A percentile compares a stretch with the other conserved stretches of the same genome.
Conservation (phyloP, 2,888 invertebrate species). For the Ceramica pisi region DNA sequence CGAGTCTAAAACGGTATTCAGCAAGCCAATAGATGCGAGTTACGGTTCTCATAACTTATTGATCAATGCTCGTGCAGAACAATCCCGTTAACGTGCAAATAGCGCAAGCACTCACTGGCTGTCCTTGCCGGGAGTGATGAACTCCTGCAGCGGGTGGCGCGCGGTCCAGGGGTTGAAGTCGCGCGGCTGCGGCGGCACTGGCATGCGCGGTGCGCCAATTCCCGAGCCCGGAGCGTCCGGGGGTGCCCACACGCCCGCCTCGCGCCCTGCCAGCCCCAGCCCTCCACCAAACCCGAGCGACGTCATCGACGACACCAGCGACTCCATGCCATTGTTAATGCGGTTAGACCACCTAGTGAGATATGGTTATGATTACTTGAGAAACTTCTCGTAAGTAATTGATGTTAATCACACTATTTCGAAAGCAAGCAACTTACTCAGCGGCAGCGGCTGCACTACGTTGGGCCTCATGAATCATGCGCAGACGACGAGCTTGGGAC, state of each 20-base stretch:
- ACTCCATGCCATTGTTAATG: constrained; percentile 73
- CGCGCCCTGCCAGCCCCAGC: constrained; percentile 65
- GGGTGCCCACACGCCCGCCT: constrained; percentile 78
- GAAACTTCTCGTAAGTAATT: not conserved
- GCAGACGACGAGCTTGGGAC: constrained; percentile 86
- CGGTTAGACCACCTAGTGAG: constrained; percentile 76
- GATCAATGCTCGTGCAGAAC: constrained; percentile 48
- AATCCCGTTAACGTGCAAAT: constrained; percentile 43
- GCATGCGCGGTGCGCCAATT: constrained; percentile 55
- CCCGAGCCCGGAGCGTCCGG: constrained; percentile 57
- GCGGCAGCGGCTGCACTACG: constrained; percentile 77
- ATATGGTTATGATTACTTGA: not conserved
- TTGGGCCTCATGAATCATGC: constrained; percentile 88
- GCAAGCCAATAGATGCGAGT: constrained; percentile 1
- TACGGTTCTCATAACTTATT: constrained; percentile 22
- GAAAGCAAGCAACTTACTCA: constrained; percentile 68
- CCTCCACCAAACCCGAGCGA: constrained; percentile 70
- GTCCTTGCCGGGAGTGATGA: constrained; percentile 76
- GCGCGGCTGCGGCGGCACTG: constrained; percentile 65
- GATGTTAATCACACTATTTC: not conserved
- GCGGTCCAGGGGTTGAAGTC: constrained; percentile 88
- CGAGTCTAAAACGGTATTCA: constrained; percentile 2
- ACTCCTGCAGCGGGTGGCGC: constrained; percentile 83
- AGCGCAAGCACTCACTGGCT: constrained; percentile 72
- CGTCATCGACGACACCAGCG: constrained; percentile 76